Percentiles rank a stretch among this genome's conserved stretches.
These are phyloP conservation scores for Agrochola litura DNA, from an alignment of 2,888 invertebrate genomes.

Conservation along the genomic window DNA sequence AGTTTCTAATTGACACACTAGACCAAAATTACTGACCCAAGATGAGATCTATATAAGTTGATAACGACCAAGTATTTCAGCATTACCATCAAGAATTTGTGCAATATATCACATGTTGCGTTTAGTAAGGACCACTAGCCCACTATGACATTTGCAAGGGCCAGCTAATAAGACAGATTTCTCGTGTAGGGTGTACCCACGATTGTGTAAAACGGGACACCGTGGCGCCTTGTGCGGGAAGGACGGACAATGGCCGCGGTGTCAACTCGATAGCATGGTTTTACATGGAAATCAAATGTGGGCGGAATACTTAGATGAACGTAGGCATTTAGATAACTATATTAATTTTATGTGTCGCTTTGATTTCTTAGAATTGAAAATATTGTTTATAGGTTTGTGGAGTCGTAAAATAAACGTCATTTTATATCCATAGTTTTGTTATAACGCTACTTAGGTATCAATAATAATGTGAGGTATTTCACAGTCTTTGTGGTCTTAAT, in stretches of 20 bases:
- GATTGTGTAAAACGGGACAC: conserved; percentile 79
- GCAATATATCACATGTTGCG: conserved; percentile 68
- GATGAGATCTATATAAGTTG: conserved; percentile 38
- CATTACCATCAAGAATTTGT: conserved; percentile 59
- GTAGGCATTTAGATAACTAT: conserved; percentile 11
- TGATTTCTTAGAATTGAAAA: conserved; percentile 38
- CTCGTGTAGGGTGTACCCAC: conserved; percentile 76
- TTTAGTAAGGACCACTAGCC: conserved; percentile 65
- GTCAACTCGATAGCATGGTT: conserved; percentile 68
- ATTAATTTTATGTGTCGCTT: conserved; percentile 16
- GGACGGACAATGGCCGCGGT: conserved; percentile 81
- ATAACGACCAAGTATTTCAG: conserved; percentile 52
- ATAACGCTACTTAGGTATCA: not conserved
- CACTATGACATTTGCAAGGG: conserved; percentile 79
- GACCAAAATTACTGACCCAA: conserved; percentile 24
- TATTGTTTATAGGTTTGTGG: conserved; percentile 20
- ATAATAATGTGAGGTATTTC: not conserved
- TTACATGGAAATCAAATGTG: conserved; percentile 71
- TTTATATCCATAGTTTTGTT: conserved; percentile 20
- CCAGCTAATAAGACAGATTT: conserved; percentile 85
- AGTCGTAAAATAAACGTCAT: conserved; percentile 17
- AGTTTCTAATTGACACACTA: conserved; percentile 36
- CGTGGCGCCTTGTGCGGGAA: conserved; percentile 79
- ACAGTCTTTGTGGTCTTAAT: not conserved
- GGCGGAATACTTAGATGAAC: conserved; percentile 43